These are phyloP conservation scores for Echinarachnius parma DNA, from an alignment of 53 echinoderm and acorn worm species.

Conservation along the genomic window DNA sequence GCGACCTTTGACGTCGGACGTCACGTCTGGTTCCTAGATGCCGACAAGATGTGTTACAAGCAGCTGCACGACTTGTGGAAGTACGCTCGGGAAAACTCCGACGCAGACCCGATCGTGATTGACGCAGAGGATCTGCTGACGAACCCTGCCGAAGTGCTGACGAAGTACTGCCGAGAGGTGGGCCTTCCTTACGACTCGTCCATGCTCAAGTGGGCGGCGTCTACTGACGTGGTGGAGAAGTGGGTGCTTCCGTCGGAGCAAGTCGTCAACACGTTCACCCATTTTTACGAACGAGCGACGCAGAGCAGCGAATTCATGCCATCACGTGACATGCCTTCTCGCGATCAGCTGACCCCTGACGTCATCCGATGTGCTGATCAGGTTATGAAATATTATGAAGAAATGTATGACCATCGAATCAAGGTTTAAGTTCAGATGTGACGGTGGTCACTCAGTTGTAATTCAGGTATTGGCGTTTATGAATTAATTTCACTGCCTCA, in stretches of 20 bases:
- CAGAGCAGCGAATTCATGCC: conserved; percentile 17
- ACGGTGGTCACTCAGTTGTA: too few relatives aligned
- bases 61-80: conserved; percentile 13
- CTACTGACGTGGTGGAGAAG: conserved; percentile 1
- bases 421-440: too few relatives aligned
- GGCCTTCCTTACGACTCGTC: conserved; percentile 7
- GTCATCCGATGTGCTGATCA: conserved; percentile 29
- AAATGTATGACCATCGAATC: conserved; percentile 22
- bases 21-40: background rate
- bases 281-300: conserved; percentile 4
- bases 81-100: conserved; percentile 10
- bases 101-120: conserved; percentile 16
- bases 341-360: conserved; percentile 24
- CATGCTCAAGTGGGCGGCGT: conserved; percentile 6
- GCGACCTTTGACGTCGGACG: conserved; percentile 1
- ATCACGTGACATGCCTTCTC: conserved; percentile 1
- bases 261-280: background rate
- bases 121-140: conserved; percentile 26
- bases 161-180: conserved; percentile 16
- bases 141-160: conserved; percentile 20
- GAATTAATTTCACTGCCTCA: too few relatives aligned
- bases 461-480: too few relatives aligned
- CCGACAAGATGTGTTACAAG: background rate
- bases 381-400: conserved; percentile 30
- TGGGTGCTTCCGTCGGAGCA: conserved; percentile 12